Conservation (phyloP, 2,888 invertebrate species). For the Eledona agricola region DNA sequence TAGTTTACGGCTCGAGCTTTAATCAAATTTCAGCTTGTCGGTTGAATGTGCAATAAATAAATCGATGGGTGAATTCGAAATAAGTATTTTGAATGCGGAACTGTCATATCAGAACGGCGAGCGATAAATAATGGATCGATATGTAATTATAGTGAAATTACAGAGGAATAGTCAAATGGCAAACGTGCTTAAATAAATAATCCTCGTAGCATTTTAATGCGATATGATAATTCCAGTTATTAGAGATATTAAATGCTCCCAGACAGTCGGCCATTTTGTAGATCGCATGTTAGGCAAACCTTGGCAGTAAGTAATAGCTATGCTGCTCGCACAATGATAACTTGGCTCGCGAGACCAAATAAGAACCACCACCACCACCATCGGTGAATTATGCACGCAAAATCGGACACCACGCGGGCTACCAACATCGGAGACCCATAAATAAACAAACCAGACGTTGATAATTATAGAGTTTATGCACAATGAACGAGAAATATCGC, state of each 20-base stretch:
- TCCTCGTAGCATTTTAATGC: slow-evolving; percentile 52
- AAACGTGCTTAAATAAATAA: slow-evolving; percentile 55
- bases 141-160: slow-evolving; percentile 47
- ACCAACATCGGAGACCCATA: slow-evolving; percentile 19
- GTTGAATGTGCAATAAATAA: slow-evolving; percentile 20
- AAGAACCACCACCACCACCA: no score
- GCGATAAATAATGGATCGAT: slow-evolving; percentile 43
- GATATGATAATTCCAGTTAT: slow-evolving; percentile 57
- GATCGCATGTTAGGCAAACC: slow-evolving; percentile 51
- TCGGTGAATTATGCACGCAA: slow-evolving; percentile 36
- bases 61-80: slow-evolving; percentile 33
- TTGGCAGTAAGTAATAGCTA: slow-evolving; percentile 51
- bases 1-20: slow-evolving; percentile 22
- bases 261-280: slow-evolving; percentile 55
- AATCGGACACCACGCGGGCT: slow-evolving; percentile 33
- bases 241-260: slow-evolving; percentile 50
- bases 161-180: slow-evolving; percentile 49
- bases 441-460: slow-evolving; percentile 35
- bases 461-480: slow-evolving; percentile 30
- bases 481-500: slow-evolving; percentile 31
- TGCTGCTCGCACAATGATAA: slow-evolving; percentile 52
- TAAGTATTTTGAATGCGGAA: slow-evolving; percentile 37
- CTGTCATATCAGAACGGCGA: slow-evolving; percentile 36
- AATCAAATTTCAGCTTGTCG: slow-evolving; percentile 25
- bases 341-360: slow-evolving; percentile 38